Conservation (phyloP, 2,888 invertebrate species). For the Agriotes lineatus region DNA sequence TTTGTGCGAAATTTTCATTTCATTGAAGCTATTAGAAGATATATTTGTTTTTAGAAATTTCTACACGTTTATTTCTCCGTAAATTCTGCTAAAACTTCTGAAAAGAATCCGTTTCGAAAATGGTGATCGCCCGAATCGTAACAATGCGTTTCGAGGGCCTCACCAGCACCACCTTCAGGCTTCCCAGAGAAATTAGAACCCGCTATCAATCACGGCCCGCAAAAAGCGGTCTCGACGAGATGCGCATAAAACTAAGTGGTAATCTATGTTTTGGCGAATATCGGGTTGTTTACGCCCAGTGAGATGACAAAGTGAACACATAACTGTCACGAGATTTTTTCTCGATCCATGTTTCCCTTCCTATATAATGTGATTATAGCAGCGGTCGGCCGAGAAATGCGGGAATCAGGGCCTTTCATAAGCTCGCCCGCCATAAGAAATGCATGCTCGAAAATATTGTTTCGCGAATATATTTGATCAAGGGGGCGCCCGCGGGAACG, state of each 20-base stretch:
- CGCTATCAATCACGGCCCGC: slow-evolving; percentile 21
- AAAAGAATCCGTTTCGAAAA: too few species aligned
- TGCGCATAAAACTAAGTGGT: slow-evolving; percentile 42
- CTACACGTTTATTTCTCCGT: too few species aligned
- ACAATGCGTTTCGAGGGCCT: not conserved
- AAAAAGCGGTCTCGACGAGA: slow-evolving; percentile 7
- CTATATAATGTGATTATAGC: slow-evolving; percentile 27
- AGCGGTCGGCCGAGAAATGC: slow-evolving; percentile 15
- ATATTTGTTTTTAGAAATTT: too few species aligned
- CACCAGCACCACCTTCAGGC: not conserved
- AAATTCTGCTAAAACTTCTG: too few species aligned
- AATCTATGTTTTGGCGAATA: slow-evolving; percentile 40
- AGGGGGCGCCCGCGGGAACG: slow-evolving; percentile 4
- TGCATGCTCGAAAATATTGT: slow-evolving; percentile 18
- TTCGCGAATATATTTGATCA: slow-evolving; percentile 12
- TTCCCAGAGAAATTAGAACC: not conserved
- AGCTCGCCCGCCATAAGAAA: not conserved
- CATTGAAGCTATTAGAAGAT: too few species aligned
- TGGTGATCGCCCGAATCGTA: too few species aligned
- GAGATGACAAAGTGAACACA: slow-evolving; percentile 34
- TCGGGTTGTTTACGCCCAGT: slow-evolving; percentile 36
- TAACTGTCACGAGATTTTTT: slow-evolving; percentile 35
- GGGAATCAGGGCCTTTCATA: slow-evolving; percentile 21
- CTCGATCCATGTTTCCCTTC: slow-evolving; percentile 21
- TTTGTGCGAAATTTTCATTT: too few species aligned